Percentiles rank a stretch among this genome's conserved stretches.
Evolutionary conservation across 2,888 invertebrate genomes (phyloP).

Genomic region (Anagyrus pseudococci): DNA sequence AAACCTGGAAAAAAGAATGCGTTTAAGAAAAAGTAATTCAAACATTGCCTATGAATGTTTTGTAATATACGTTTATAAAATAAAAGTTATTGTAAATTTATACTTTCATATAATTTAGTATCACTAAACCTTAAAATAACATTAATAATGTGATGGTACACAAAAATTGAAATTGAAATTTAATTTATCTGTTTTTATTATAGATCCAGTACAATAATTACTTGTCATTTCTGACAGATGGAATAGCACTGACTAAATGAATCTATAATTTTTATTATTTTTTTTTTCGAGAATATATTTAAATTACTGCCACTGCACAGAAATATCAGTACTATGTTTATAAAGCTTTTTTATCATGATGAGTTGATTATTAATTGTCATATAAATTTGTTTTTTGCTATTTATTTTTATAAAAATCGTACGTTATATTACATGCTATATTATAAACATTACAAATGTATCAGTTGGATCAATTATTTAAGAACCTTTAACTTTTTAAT

Average conservation of each 20-base stretch:
- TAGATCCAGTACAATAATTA: conserved; percentile 58
- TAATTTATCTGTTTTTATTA: conserved; percentile 52
- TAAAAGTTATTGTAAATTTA: conserved; percentile 7
- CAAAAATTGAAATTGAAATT: conserved; percentile 20
- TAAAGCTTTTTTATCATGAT: conserved; percentile 8
- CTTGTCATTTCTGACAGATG: conserved; percentile 52
- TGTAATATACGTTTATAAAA: conserved; percentile 27
- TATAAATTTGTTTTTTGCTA: too few species aligned
- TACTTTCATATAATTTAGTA: not conserved
- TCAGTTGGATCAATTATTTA: conserved; percentile 28
- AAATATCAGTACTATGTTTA: conserved; percentile 48
- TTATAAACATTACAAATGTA: not conserved
- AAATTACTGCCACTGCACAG: conserved; percentile 45
- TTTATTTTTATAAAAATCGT: too few species aligned
- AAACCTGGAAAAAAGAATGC: conserved; percentile 33
- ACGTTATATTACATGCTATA: conserved; percentile 14
- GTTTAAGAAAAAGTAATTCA: conserved; percentile 24
- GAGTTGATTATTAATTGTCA: conserved; percentile 15
- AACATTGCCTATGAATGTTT: conserved; percentile 12
- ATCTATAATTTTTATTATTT: conserved; percentile 41
- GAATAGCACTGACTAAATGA: conserved; percentile 51
- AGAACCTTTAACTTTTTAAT: too few species aligned
- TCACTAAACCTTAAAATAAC: conserved; percentile 15
- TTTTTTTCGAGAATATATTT: conserved; percentile 32
- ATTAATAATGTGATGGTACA: conserved; percentile 15